phyloP scores from a whole-genome alignment of 1,140 invertebrate species.

The Eciton burchellii region DNA sequence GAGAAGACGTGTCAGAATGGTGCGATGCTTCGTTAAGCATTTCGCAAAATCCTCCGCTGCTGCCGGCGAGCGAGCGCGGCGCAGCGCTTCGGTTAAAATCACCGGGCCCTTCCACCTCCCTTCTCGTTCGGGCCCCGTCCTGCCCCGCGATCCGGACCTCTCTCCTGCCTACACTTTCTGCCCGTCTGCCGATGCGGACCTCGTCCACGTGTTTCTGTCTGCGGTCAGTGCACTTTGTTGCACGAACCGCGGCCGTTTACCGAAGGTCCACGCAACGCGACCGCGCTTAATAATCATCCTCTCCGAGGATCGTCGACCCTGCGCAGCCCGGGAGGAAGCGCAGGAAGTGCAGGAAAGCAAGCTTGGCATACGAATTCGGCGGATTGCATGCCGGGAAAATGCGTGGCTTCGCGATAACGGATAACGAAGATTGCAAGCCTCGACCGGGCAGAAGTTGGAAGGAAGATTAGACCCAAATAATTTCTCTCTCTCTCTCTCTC shows the following conservation, averaged over 20 bases:
- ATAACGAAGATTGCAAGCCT: constrained; percentile 13
- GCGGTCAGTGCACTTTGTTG: constrained; percentile 76
- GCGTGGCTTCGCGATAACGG: neutral
- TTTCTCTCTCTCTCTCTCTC: too few relatives aligned
- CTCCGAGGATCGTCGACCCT: constrained; percentile 71
- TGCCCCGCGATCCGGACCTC: constrained; percentile 49
- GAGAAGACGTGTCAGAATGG: neutral
- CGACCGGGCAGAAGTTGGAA: too few relatives aligned
- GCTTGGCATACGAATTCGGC: constrained; percentile 47
- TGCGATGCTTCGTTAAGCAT: constrained; percentile 32
- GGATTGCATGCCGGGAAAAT: constrained; percentile 1
- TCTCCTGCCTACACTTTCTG: constrained; percentile 43
- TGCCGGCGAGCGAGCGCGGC: constrained; percentile 28
- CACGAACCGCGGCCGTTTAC: constrained; percentile 73
- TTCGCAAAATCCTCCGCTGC: constrained; percentile 59
- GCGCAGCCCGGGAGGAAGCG: constrained; percentile 19
- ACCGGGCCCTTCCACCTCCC: constrained; percentile 62
- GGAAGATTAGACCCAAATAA: neutral
- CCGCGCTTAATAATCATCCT: constrained; percentile 73
- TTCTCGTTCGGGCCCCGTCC: constrained; percentile 36
- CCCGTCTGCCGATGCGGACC: constrained; percentile 52
- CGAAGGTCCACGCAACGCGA: constrained; percentile 74
- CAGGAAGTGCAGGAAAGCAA: constrained; percentile 56
- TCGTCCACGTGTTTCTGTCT: constrained; percentile 75
- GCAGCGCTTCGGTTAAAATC: constrained; percentile 66